Percentiles rank a stretch among this genome's conserved stretches.
These are phyloP conservation scores for Dasysyrphus tricinctus DNA, from an alignment of 2,888 invertebrate species.

Conservation along the genomic window DNA sequence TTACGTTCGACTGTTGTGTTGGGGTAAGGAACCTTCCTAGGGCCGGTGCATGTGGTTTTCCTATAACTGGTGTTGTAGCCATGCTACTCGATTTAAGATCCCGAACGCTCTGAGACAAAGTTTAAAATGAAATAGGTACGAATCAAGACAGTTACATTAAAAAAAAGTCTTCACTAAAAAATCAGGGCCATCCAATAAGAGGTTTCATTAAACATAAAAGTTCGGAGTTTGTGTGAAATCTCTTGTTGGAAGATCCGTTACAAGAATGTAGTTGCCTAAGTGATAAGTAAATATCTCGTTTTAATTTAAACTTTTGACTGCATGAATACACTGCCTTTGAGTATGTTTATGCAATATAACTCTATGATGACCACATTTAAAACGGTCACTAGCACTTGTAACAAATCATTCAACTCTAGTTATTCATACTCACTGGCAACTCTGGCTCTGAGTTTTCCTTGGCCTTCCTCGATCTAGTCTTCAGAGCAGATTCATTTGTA, in stretches of 20 bases:
- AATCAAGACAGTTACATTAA: background rate
- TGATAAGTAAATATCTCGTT: no score
- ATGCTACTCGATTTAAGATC: conserved; percentile 60
- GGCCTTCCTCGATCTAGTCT: conserved; percentile 78
- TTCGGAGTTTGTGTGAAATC: no score
- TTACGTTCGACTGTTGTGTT: conserved; percentile 78
- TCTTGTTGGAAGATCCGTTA: no score
- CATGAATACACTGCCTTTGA: no score
- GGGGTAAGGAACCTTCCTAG: conserved; percentile 81
- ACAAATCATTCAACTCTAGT: background rate
- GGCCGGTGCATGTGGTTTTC: conserved; percentile 78
- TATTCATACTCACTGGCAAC: conserved; percentile 76
- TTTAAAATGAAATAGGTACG: background rate
- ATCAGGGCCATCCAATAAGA: background rate
- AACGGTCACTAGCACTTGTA: background rate
- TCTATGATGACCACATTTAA: no score
- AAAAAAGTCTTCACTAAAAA: background rate
- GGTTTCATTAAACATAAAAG: no score
- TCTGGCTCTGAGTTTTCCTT: conserved; percentile 79
- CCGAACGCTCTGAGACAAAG: conserved; percentile 35
- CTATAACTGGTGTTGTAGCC: conserved; percentile 80
- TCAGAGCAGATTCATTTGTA: conserved; percentile 71
- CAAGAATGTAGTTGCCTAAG: no score
- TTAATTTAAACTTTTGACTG: no score
- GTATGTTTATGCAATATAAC: no score